These are phyloP conservation scores for Agrypnia vestita DNA, from an alignment of 1,140 invertebrate species.

Conservation along the genomic window DNA sequence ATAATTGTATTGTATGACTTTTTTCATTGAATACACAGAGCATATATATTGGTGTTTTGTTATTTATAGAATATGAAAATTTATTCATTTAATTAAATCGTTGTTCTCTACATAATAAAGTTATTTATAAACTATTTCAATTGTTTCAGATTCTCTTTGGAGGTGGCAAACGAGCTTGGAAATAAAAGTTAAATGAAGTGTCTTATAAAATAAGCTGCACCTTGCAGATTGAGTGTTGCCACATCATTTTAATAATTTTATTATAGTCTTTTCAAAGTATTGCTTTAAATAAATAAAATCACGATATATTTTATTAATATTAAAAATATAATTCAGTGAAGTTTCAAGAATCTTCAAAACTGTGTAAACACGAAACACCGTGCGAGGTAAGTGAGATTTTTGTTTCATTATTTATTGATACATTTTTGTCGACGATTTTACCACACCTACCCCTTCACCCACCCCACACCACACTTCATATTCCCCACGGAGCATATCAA, in stretches of 20 bases:
- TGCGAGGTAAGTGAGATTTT: conserved; percentile 19
- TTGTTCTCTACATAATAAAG: background rate
- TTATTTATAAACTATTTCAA: background rate
- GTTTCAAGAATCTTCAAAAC: conserved; percentile 12
- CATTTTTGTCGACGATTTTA: too few relatives aligned
- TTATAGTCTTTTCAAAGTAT: background rate
- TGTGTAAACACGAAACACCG: conserved; percentile 22
- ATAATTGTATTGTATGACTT: too few relatives aligned
- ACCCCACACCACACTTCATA: too few relatives aligned
- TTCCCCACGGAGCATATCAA: too few relatives aligned
- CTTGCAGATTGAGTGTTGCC: background rate
- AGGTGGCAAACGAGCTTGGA: background rate
- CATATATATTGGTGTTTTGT: too few relatives aligned
- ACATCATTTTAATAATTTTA: background rate
- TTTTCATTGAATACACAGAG: too few relatives aligned
- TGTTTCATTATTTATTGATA: too few relatives aligned
- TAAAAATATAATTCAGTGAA: background rate
- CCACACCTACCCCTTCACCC: too few relatives aligned
- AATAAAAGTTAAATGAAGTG: conserved; percentile 1
- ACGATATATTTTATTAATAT: background rate
- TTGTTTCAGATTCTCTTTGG: conserved; percentile 24
- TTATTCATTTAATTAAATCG: background rate
- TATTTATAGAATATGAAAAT: too few relatives aligned
- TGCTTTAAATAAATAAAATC: background rate
- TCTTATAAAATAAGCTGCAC: background rate